Base-by-base conservation (phyloP, 2,888 invertebrate genomes). In the Archips xylosteana region DNA sequence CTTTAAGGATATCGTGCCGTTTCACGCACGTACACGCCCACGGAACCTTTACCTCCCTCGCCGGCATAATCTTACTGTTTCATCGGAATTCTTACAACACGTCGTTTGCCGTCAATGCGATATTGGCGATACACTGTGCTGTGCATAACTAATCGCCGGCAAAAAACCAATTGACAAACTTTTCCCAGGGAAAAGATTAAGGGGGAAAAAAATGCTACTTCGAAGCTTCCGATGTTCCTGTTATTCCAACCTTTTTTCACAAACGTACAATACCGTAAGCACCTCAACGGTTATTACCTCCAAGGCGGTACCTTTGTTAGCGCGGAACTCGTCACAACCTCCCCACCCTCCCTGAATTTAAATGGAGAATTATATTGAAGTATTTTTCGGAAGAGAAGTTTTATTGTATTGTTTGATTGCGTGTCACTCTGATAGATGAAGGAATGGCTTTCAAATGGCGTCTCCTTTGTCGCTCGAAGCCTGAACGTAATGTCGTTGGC, bases 391-490 rank as follows among this genome's bases (percentile, higher is more conserved):
- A 82, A 89, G 88, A 91, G 90, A 92, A 92, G 89, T 92, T 94
- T 94, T 92, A 94, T 94, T 94, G 92, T 94, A 94, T 93, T 94
- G 92, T 94, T 94, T 94, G 94, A 94, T 94, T 94, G 91, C 91
- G 86, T 93, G 94, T 93, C 94, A 92, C 88, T 87, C 89, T 92
- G 92, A 92, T 91, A 91, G 92, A 94, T 94, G 92, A 88, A 90
- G 88, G 87, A 90, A 91, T 86, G 85, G 87, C 87, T 87, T 87
- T 85, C 83, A 91, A 92, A 92, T 86, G 90, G 88, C 89, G 82
- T 83, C 85, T 84, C 86, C 82, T 90, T 91, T 91, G 89, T 90
- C 86, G 85, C 82, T 81, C 79, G 79, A 79, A 79, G 84, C 80
- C 87, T 88, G 90, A 84, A 85, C 82, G 82, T 90, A 90, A 91